A percentile compares a stretch with the other conserved stretches of the same genome.
Conservation (phyloP, 2,113 vertebrate species). For the Falco punctatus region DNA sequence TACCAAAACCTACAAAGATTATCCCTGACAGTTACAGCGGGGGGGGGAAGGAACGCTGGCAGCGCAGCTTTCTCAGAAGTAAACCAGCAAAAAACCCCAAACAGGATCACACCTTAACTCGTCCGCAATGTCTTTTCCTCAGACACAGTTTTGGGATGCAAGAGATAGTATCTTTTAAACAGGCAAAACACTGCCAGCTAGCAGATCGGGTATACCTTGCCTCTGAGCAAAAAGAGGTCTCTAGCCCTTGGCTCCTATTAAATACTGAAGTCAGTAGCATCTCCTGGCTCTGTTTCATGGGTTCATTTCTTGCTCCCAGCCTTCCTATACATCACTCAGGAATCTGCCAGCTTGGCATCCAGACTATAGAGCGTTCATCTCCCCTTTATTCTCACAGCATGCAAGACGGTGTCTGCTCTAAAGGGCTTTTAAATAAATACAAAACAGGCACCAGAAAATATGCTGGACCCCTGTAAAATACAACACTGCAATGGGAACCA, state of each 20-base stretch:
- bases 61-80: not conserved
- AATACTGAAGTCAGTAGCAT: not conserved
- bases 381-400: not conserved
- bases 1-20: not conserved
- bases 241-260: not conserved
- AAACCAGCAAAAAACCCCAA: not conserved
- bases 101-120: not conserved
- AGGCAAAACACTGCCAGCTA: not conserved
- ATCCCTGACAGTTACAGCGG: not conserved
- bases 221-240: conserved; percentile 23
- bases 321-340: not conserved
- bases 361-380: not conserved
- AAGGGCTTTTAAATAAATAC: not conserved
- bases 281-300: not conserved
- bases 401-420: not conserved
- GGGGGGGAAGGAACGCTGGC: not conserved
- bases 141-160: not conserved
- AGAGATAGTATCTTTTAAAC: not conserved
- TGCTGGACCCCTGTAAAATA: not conserved
- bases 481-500: not conserved
- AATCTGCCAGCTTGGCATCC: conserved; percentile 42
- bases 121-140: not conserved
- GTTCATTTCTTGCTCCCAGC: not conserved
- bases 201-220: not conserved
- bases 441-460: not conserved